Evolutionary conservation across 2,888 invertebrate species (phyloP).

Genomic region (Capitulum mitella): DNA sequence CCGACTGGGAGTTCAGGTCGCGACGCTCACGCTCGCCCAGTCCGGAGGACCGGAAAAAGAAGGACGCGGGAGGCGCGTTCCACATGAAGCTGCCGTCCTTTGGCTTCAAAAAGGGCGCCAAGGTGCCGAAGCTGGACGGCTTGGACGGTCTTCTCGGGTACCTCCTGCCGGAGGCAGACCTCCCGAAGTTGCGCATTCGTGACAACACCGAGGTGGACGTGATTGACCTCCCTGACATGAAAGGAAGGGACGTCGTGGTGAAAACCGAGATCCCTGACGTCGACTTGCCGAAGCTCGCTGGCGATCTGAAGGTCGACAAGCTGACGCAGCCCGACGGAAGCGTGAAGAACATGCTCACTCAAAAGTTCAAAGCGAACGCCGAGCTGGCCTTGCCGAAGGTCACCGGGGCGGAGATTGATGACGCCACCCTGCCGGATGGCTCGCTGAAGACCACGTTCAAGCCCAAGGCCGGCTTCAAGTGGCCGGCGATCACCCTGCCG

Average conservation of each 20-base stretch:
- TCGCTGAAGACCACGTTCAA: background rate
- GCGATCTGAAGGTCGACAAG: background rate
- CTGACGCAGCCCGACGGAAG: background rate
- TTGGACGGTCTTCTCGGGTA: background rate
- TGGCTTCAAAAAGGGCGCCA: background rate
- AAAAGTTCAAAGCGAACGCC: background rate
- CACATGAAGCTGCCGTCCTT: conserved; percentile 9
- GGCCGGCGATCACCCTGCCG: conserved; percentile 1
- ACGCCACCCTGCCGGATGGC: background rate
- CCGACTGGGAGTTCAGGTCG: background rate
- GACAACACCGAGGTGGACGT: conserved; percentile 18
- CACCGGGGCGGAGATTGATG: background rate
- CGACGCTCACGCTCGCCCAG: background rate
- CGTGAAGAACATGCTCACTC: background rate
- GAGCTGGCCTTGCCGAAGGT: background rate
- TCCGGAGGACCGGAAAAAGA: background rate
- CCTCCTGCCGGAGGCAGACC: background rate
- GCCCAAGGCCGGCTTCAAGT: conserved; percentile 10
- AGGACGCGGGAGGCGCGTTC: background rate
- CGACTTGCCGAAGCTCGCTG: background rate
- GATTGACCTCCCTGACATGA: background rate
- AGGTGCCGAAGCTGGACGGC: background rate
- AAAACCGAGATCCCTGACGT: background rate
- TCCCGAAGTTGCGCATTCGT: conserved; percentile 2
- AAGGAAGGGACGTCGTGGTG: background rate